phyloP scores from a whole-genome alignment of 2,888 invertebrate genomes.

The Eupithecia tripunctaria region DNA sequence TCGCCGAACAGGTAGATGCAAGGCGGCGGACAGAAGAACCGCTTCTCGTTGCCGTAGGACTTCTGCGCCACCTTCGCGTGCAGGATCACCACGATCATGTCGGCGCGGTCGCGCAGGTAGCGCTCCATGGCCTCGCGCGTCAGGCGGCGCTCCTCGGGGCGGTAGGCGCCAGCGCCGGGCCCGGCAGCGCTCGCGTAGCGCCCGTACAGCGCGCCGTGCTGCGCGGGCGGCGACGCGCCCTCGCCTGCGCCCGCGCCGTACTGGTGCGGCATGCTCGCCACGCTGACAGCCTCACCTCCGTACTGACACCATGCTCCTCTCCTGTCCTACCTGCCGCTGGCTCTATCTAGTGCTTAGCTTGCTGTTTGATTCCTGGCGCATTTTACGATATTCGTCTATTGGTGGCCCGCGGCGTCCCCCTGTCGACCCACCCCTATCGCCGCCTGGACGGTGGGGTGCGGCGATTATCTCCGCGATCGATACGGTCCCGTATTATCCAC shows the following conservation, averaged over 20 bases:
- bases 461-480: constrained; percentile 67
- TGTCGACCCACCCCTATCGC: constrained; percentile 31
- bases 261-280: constrained; percentile 91
- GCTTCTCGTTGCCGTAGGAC: constrained; percentile 99
- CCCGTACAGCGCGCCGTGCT: constrained; percentile 85
- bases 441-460: constrained; percentile 37
- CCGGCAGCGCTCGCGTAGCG: constrained; percentile 86
- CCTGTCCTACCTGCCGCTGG: constrained; percentile 48
- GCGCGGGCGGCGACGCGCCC: constrained; percentile 88
- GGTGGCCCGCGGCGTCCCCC: constrained; percentile 36
- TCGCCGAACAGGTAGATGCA: constrained; percentile 99
- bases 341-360: constrained; percentile 52
- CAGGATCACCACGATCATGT: constrained; percentile 98
- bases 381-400: constrained; percentile 26
- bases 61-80: constrained; percentile 99
- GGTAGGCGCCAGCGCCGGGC: constrained; percentile 85
- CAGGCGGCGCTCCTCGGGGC: constrained; percentile 92
- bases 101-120: constrained; percentile 96
- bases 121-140: constrained; percentile 98
- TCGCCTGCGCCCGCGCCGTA: constrained; percentile 92
- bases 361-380: constrained; percentile 39
- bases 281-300: constrained; percentile 73
- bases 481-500: constrained; percentile 81
- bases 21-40: constrained; percentile 99
- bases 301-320: constrained; percentile 61